phyloP scores from a whole-genome alignment of 2,113 vertebrate genomes.

The Ellobius talpinus region DNA sequence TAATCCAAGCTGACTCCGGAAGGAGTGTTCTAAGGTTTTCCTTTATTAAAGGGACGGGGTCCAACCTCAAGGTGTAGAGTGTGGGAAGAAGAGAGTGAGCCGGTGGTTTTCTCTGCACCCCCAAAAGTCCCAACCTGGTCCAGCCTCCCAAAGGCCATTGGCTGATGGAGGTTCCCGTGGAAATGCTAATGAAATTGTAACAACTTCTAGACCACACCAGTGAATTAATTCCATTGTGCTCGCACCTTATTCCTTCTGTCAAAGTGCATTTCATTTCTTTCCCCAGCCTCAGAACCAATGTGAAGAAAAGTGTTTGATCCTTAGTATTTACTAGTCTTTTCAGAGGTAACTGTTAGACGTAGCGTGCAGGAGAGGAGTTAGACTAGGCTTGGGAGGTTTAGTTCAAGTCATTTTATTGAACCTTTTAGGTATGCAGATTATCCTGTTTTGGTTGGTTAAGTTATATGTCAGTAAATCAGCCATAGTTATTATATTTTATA shows the following conservation, averaged over 20 bases:
- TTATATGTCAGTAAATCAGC: background rate
- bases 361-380: constrained; percentile 19
- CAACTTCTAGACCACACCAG: background rate
- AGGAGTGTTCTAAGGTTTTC: too few species aligned
- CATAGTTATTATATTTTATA: background rate
- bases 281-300: background rate
- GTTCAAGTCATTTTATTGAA: background rate
- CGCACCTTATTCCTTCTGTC: background rate
- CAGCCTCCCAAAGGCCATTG: too few species aligned
- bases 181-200: background rate
- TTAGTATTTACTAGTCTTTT: constrained; percentile 44
- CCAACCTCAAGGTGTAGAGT: too few species aligned
- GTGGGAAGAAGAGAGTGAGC: too few species aligned
- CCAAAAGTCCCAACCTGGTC: too few species aligned
- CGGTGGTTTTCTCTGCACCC: too few species aligned
- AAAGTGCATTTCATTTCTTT: background rate
- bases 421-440: background rate
- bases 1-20: too few species aligned
- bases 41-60: too few species aligned
- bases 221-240: background rate
- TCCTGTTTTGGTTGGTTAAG: background rate
- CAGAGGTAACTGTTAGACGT: constrained; percentile 43
- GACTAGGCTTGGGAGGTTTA: constrained; percentile 1
- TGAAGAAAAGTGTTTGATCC: constrained; percentile 29
- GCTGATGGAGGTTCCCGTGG: too few species aligned